Evolutionary conservation across 2,888 invertebrate genomes (phyloP).

Genomic region (Thalpophila matura): DNA sequence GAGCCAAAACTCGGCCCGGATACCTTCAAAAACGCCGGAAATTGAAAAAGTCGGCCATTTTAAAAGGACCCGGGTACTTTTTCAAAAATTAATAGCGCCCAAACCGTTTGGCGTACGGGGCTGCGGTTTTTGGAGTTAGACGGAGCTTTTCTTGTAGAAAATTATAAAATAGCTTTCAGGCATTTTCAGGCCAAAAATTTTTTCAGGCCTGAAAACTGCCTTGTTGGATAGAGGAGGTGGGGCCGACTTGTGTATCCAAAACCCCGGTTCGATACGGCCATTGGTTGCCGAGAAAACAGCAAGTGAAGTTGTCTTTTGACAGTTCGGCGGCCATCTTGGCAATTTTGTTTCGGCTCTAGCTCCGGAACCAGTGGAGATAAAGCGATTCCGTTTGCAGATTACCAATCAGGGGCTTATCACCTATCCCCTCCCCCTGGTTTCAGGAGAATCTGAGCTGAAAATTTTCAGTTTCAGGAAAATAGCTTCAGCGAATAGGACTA

Average conservation of each 20-base stretch:
- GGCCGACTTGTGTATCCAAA: not conserved
- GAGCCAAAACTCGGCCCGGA: not conserved
- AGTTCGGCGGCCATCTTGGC: constrained; percentile 14
- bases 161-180: too few relatives aligned
- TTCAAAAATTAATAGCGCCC: not conserved
- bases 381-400: too few relatives aligned
- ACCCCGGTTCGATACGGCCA: not conserved
- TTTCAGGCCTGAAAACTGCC: too few relatives aligned
- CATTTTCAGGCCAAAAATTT: too few relatives aligned
- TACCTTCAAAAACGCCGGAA: not conserved
- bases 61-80: too few relatives aligned
- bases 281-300: not conserved
- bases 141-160: too few relatives aligned
- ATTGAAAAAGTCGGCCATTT: not conserved
- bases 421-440: not conserved
- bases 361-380: not conserved
- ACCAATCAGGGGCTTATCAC: not conserved
- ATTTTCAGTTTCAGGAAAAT: not conserved
- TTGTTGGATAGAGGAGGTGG: too few relatives aligned
- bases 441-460: constrained; percentile 1
- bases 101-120: too few relatives aligned
- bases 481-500: not conserved
- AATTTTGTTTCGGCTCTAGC: not conserved
- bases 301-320: not conserved
- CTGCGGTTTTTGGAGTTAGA: too few relatives aligned